phyloP scores from a whole-genome alignment of 2,797 vertebrate genomes.

The Tauraco hartlaubi region DNA sequence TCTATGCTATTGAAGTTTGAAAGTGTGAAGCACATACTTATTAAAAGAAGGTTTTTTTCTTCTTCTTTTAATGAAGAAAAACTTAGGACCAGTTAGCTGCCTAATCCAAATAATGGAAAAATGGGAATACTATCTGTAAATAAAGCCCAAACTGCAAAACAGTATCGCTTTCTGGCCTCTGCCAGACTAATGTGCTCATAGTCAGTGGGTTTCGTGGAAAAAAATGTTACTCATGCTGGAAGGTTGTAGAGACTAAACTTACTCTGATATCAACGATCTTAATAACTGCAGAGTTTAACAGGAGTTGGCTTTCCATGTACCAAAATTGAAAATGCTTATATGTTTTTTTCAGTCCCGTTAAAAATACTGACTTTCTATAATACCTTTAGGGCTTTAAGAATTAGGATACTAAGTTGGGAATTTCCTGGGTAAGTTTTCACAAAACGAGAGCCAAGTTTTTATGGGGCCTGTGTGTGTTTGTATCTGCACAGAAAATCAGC shows the following conservation, averaged over 20 bases:
- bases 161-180: not conserved
- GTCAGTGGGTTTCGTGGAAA: not conserved
- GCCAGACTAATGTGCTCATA: not conserved
- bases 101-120: constrained; percentile 15
- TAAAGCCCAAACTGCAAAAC: not conserved
- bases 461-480: not conserved
- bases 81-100: not conserved
- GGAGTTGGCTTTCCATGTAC: not conserved
- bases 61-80: constrained; percentile 12
- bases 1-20: constrained; percentile 36
- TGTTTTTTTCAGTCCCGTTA: not conserved
- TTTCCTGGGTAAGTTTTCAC: not conserved
- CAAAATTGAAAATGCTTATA: not conserved
- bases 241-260: not conserved
- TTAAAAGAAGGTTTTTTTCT: not conserved
- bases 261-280: not conserved
- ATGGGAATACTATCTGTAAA: not conserved
- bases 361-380: not conserved
- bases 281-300: not conserved
- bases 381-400: not conserved
- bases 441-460: not conserved
- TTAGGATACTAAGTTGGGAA: not conserved
- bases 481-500: not conserved
- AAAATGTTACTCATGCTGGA: not conserved
- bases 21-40: constrained; percentile 16